A percentile compares a stretch with the other conserved stretches of the same genome.
Evolutionary conservation across 2,888 invertebrate genomes (phyloP).

Genomic region (Galerucella pusilla): DNA sequence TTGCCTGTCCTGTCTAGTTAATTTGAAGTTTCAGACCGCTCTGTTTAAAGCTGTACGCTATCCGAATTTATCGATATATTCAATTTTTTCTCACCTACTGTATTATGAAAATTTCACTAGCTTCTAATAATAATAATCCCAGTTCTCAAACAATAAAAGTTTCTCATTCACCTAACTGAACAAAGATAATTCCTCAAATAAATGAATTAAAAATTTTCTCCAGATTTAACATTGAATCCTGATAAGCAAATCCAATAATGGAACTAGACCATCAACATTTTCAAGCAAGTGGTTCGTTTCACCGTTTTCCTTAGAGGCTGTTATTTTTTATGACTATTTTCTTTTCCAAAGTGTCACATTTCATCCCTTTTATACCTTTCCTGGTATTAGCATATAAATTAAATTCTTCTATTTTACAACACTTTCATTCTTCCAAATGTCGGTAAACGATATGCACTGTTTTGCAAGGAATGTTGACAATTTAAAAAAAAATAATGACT

Average conservation of each 20-base stretch:
- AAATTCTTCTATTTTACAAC: slow-evolving; percentile 15
- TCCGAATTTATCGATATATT: too few relatives aligned
- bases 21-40: too few relatives aligned
- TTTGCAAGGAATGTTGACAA: not conserved
- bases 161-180: too few relatives aligned
- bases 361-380: slow-evolving; percentile 17
- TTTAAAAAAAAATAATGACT: not conserved
- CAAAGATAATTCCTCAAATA: not conserved
- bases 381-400: slow-evolving; percentile 19
- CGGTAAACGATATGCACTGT: not conserved
- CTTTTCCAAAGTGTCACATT: slow-evolving; percentile 21
- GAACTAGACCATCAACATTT: not conserved
- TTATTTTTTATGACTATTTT: slow-evolving; percentile 21
- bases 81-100: too few relatives aligned
- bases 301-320: not conserved
- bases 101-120: too few relatives aligned
- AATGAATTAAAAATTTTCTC: not conserved
- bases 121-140: too few relatives aligned
- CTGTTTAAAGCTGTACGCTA: too few relatives aligned
- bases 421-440: not conserved
- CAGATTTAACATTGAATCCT: not conserved
- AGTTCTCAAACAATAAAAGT: too few relatives aligned
- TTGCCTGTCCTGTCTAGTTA: too few relatives aligned
- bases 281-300: not conserved
- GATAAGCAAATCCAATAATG: slow-evolving; percentile 5